A percentile compares a stretch with the other conserved stretches of the same genome.
Conservation (phyloP, 2,797 vertebrate species). For the Silurus lanzhouensis region DNA sequence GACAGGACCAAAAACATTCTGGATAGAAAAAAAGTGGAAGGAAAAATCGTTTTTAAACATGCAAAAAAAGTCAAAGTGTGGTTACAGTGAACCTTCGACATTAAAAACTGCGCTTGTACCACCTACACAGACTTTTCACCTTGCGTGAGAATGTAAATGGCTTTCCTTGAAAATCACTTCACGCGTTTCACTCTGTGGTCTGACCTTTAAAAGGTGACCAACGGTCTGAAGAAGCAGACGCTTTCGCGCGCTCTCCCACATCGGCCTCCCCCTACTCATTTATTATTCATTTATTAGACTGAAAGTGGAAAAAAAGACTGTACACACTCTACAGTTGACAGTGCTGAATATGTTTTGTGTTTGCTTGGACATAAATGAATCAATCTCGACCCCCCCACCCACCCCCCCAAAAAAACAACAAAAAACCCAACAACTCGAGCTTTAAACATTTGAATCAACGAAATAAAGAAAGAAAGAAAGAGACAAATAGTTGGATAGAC, state of each 20-base stretch:
- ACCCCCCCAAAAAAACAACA: not conserved
- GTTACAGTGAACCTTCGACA: not conserved
- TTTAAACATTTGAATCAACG: too few relatives aligned
- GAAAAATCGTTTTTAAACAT: not conserved
- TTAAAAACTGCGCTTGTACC: not conserved
- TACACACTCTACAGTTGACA: not conserved
- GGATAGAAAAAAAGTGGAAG: not conserved
- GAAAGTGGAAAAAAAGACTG: not conserved
- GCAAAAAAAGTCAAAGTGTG: not conserved
- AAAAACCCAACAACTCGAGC: not conserved
- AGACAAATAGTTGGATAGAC: too few relatives aligned
- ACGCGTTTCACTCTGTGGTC: slow-evolving; percentile 22
- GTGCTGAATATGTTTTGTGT: not conserved
- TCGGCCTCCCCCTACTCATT: not conserved
- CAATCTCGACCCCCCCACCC: not conserved
- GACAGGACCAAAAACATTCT: not conserved
- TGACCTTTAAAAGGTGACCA: slow-evolving; percentile 29
- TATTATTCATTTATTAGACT: not conserved
- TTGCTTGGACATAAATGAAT: not conserved
- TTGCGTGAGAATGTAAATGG: not conserved
- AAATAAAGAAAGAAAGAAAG: too few relatives aligned
- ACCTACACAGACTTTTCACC: slow-evolving; percentile 10
- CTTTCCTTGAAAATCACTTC: slow-evolving; percentile 2
- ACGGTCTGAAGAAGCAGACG: not conserved
- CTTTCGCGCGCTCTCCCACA: not conserved